Evolutionary conservation across 53 echinoderm and acorn worm species (phyloP), one percentile per base, ranked within the genome.

Genomic region (Echinometra lucunter): DNA sequence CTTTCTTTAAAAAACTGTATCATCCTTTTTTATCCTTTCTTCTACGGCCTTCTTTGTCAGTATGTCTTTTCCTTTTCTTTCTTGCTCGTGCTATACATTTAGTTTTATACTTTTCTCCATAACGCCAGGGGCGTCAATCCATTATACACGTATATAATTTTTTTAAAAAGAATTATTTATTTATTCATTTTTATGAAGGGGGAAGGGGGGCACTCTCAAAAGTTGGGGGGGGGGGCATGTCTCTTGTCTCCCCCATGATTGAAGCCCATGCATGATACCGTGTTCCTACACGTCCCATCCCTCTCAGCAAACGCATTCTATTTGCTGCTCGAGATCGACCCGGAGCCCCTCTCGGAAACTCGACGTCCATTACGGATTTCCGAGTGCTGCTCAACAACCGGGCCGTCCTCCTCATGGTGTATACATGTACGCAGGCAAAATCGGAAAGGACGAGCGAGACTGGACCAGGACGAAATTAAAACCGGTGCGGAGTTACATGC

Each of bases 301-400:
- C 78, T 78, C 42, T 40, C 42, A 18, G 8, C 42, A 78, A 6
- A 38, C 42, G 21, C 78, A 42, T 78, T 78, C 38, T 42, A 78
- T 42, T 38, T 78, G 38, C 19, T 78, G 38, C 85, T 49, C 13
- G 27, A 6, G 45, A 49, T 85, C 85, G 85, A 85, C 49, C 85
- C 85, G 28, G 10, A 49, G 27, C 45, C 28, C 23, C 47, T 47
- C 45, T 28, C 85, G 49, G 45, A 49, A 85, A 27, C 85, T 47
- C 85, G 85, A 85, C 13, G 49, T 85, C 85, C 85, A 85, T 85
- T 85, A 85, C 85, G 85, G 85, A 85, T 85, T 45, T 85, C 85
- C 85, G 85, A 85, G 85, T 85, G 85, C 11, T 85, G 49, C 13
- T 85, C 85, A 85, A 90, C 90, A 90, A 60, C 42, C 90, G 66